Evolutionary conservation across 2,888 invertebrate species (phyloP).

Genomic region (Melinaea marsaeus): DNA sequence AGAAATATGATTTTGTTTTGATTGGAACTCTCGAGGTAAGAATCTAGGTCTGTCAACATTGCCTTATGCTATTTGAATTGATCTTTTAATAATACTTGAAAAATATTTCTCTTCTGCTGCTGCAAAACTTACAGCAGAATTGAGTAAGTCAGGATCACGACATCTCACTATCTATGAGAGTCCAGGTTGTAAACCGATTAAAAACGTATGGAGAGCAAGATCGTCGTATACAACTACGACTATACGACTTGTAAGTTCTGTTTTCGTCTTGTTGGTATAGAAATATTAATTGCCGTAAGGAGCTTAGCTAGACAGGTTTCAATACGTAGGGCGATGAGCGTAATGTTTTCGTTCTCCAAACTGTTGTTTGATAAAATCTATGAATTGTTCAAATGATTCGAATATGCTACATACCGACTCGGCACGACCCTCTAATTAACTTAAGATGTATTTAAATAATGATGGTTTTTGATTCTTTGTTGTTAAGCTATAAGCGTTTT

Average conservation of each 20-base stretch:
- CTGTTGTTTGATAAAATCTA: background rate
- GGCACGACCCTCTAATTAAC: slow-evolving; percentile 2
- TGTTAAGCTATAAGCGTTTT: background rate
- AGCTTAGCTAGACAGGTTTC: too few species aligned
- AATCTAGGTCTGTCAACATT: background rate
- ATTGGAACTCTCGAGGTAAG: too few species aligned
- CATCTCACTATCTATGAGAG: slow-evolving; percentile 10
- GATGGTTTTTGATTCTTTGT: background rate
- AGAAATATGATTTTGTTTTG: too few species aligned
- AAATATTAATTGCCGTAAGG: too few species aligned
- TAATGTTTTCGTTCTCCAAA: too few species aligned
- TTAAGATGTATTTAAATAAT: slow-evolving; percentile 7
- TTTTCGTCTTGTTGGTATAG: too few species aligned
- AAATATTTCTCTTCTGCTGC: slow-evolving; percentile 14
- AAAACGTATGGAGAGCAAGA: too few species aligned
- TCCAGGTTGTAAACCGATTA: background rate
- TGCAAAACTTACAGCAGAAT: slow-evolving; percentile 9
- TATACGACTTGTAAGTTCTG: too few species aligned
- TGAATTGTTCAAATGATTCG: background rate
- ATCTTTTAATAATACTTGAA: background rate
- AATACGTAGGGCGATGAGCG: too few species aligned
- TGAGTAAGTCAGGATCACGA: slow-evolving; percentile 2
- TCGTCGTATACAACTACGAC: too few species aligned
- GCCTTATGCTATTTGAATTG: background rate
- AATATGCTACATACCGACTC: background rate